A percentile compares a stretch with the other conserved stretches of the same genome.
phyloP scores from a whole-genome alignment of 2,888 invertebrate genomes.

The Erebia epiphron region DNA sequence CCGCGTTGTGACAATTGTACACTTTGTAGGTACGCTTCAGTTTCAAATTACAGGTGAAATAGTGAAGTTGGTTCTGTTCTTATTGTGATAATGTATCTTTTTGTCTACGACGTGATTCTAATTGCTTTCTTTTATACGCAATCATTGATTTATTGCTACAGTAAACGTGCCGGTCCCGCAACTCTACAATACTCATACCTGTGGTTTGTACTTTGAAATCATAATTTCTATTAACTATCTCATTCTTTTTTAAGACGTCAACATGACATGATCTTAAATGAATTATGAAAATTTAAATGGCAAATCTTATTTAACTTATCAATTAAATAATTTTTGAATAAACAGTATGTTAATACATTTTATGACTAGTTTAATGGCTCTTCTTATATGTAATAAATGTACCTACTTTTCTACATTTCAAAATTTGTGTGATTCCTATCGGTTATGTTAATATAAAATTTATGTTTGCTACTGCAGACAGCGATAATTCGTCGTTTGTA shows the following conservation, averaged over 20 bases:
- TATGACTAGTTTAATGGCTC: not conserved
- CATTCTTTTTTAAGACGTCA: conserved; percentile 9
- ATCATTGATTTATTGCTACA: conserved; percentile 75
- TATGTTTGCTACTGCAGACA: too few relatives aligned
- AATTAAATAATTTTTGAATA: not conserved
- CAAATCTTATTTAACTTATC: not conserved
- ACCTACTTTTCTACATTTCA: too few relatives aligned
- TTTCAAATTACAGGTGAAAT: conserved; percentile 78
- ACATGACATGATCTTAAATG: not conserved
- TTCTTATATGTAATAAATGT: too few relatives aligned
- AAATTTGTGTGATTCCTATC: too few relatives aligned
- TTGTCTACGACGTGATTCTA: conserved; percentile 67
- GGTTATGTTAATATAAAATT: too few relatives aligned
- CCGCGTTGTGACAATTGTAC: conserved; percentile 70
- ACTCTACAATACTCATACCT: conserved; percentile 42
- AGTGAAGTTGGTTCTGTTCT: conserved; percentile 68
- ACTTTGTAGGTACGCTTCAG: conserved; percentile 61
- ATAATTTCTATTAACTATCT: conserved; percentile 41
- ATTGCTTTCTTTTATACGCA: conserved; percentile 72
- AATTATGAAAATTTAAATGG: not conserved
- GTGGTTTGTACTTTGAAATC: conserved; percentile 51
- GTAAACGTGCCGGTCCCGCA: conserved; percentile 44
- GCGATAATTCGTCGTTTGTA: not conserved
- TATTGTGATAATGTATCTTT: conserved; percentile 70
- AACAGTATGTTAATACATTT: not conserved